phyloP scores from a whole-genome alignment of 2,797 vertebrate genomes.

The Labeo calbasu region DNA sequence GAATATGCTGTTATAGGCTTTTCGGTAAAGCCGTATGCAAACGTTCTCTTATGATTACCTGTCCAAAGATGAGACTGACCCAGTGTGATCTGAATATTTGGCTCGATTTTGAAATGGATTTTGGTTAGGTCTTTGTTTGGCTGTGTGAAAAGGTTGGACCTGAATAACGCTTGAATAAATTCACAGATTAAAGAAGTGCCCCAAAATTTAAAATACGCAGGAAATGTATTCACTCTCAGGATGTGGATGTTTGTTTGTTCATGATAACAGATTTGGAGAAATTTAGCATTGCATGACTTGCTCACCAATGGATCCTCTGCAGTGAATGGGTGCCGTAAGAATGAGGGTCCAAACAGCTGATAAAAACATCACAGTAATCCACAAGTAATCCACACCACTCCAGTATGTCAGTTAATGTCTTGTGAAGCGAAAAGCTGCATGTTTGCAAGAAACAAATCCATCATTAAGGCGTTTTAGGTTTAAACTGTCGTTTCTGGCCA shows the following conservation, averaged over 20 bases:
- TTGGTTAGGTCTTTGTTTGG: background rate
- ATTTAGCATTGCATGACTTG: background rate
- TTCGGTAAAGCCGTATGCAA: background rate
- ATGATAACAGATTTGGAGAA: background rate
- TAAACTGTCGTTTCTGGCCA: background rate
- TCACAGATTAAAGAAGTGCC: background rate
- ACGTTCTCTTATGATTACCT: background rate
- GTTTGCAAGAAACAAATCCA: background rate
- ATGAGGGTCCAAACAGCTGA: background rate
- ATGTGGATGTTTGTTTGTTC: background rate
- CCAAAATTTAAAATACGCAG: background rate
- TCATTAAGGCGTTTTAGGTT: background rate
- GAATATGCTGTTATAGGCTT: background rate
- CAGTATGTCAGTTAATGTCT: background rate
- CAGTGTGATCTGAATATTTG: background rate
- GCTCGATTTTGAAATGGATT: constrained; percentile 7
- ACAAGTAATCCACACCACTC: background rate
- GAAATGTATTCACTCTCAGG: background rate
- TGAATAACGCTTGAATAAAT: background rate
- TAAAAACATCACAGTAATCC: background rate
- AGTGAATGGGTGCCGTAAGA: constrained; percentile 8
- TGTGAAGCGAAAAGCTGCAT: background rate
- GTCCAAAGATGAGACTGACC: background rate
- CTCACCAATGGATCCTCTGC: background rate
- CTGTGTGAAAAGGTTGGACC: background rate